Percentiles rank a stretch among this genome's conserved stretches.
Evolutionary conservation across 2,888 invertebrate species (phyloP).

Genomic region (Syrista parreyssii): DNA sequence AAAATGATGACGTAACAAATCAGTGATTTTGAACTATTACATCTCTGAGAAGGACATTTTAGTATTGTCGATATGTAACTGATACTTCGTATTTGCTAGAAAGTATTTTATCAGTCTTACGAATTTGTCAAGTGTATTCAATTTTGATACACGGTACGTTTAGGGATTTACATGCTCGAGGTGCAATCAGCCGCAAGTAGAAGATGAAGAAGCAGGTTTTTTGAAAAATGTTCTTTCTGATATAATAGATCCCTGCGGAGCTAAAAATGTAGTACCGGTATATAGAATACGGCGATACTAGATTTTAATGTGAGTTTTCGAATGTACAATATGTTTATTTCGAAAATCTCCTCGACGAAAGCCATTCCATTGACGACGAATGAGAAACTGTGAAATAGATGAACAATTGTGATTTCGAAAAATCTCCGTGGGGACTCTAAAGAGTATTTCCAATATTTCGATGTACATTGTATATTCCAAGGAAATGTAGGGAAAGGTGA

Average conservation of each 20-base stretch:
- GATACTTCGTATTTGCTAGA: too few species aligned
- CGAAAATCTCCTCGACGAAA: not conserved
- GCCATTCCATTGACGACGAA: not conserved
- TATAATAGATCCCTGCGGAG: not conserved
- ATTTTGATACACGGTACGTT: too few species aligned
- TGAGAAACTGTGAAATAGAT: not conserved
- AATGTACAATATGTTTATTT: not conserved
- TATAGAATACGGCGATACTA: not conserved
- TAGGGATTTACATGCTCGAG: too few species aligned
- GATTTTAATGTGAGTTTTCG: not conserved
- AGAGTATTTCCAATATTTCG: not conserved
- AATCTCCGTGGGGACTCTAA: not conserved
- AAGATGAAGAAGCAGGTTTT: not conserved
- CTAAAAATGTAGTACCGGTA: not conserved
- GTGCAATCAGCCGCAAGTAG: too few species aligned
- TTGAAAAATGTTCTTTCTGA: not conserved
- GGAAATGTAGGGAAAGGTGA: not conserved
- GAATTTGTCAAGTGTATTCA: too few species aligned
- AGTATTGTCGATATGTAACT: too few species aligned
- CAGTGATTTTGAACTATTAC: too few species aligned
- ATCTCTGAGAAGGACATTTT: too few species aligned
- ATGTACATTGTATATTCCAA: not conserved
- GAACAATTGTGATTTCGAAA: not conserved
- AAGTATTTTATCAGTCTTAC: too few species aligned
- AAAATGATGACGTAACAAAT: too few species aligned